Evolutionary conservation across 2,888 invertebrate genomes (phyloP), one percentile per base, ranked within the genome.

Genomic region (Himalopsyche japonica): DNA sequence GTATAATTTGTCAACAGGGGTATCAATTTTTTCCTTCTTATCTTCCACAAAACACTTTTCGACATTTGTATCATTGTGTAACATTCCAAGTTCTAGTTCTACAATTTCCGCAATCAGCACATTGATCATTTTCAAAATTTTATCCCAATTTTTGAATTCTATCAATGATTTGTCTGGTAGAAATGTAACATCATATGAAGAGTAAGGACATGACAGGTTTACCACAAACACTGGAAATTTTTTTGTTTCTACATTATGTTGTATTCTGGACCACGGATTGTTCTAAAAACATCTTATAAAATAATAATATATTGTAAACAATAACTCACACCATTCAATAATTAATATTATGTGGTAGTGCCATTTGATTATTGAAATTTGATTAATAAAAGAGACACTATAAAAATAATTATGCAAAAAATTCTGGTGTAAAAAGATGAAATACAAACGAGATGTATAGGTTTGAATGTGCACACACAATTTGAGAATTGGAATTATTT

Each of bases 131-230:
- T 89, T 88, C 27, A 89, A 86, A 18, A 93, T 87, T n/a, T 88
- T 85, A 32, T 91, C 89, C 92, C 91, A 92, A 84, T 93, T 90
- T 87, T 90, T 90, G 88, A 94, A 94, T 88, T 93, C 92, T 1
- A 93, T 91, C 78, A 90, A 88, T 8, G 91, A 91, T 88, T 93
- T 93, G 8, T 90, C 89, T 3, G 92, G 91, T 85, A 93, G 91
- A 85, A 91, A 90, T 24, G 90, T 89, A 15, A 93, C 89, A 88
- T 93, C 93, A 86, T 93, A 92, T 76, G 90, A 89, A 78, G 89
- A 89, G 76, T 90, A 88, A 0, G 93, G 92, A 88, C 94, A 94
- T 84, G 89, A 89, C 64, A 94, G 90, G 88, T 93, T 92, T 6
- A 94, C 86, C n/a, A 94, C 88, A 89, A 91, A 94, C 48, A 93